Conservation (phyloP, 1,140 invertebrate species). For the Cotesia typhae region DNA sequence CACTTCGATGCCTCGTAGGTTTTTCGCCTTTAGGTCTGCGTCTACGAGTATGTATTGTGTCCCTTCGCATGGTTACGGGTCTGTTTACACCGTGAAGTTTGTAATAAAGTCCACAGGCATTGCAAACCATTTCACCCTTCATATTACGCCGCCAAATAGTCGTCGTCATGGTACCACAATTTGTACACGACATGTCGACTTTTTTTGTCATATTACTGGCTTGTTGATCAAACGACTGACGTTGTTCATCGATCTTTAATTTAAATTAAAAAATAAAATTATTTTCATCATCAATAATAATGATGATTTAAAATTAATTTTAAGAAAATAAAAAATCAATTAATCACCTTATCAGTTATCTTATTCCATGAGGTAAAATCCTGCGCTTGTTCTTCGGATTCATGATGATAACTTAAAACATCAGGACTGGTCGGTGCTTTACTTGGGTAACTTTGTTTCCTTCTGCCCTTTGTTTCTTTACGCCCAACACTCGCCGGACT, state of each 20-base stretch:
- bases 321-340: conserved; percentile 1
- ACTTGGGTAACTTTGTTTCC: conserved; percentile 79
- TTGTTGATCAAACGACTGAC: conserved; percentile 57
- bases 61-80: conserved; percentile 94
- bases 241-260: conserved; percentile 54
- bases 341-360: conserved; percentile 53
- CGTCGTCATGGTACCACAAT: conserved; percentile 88
- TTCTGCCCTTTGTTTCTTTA: conserved; percentile 69
- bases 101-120: conserved; percentile 93
- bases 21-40: conserved; percentile 81
- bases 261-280: not conserved
- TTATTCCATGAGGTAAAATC: conserved; percentile 64
- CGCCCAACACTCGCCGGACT: conserved; percentile 61
- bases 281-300: not conserved
- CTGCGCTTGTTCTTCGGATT: conserved; percentile 61
- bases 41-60: conserved; percentile 95
- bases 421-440: conserved; percentile 70
- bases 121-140: conserved; percentile 92
- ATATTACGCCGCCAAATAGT: conserved; percentile 92
- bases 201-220: conserved; percentile 57
- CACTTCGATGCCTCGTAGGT: conserved; percentile 63
- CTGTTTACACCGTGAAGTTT: conserved; percentile 91
- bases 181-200: conserved; percentile 80
- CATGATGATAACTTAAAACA: conserved; percentile 57
- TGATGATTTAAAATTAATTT: not conserved